Conservation (phyloP, 1,140 invertebrate genomes). For the Zaprionus ghesquierei region DNA sequence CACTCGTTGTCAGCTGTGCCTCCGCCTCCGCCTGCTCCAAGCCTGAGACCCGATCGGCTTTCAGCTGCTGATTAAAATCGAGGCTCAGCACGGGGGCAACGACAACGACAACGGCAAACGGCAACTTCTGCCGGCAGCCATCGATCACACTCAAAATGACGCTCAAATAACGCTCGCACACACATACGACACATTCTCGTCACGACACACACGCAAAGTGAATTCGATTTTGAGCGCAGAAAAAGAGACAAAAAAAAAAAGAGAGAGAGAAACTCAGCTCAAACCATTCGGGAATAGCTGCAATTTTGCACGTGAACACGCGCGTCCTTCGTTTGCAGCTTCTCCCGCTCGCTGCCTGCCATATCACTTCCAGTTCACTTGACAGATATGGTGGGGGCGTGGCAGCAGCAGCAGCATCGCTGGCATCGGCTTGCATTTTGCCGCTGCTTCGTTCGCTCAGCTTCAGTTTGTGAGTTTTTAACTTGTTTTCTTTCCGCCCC, state of each 20-base stretch:
- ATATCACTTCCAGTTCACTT: conserved; percentile 80
- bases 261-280: conserved; percentile 33
- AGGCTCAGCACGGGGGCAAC: conserved; percentile 8
- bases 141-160: conserved; percentile 72
- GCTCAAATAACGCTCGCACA: conserved; percentile 51
- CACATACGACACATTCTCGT: conserved; percentile 9
- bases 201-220: conserved; percentile 37
- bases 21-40: not conserved
- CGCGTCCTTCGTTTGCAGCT: conserved; percentile 44
- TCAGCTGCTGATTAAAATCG: conserved; percentile 64
- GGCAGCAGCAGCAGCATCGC: conserved; percentile 11
- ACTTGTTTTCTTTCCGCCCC: conserved; percentile 8
- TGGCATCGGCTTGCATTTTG: conserved; percentile 32
- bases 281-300: conserved; percentile 63
- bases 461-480: conserved; percentile 35
- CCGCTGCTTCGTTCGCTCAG: conserved; percentile 29
- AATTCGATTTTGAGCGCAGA: conserved; percentile 47
- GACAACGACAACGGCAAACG: not conserved
- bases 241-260: conserved; percentile 7
- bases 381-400: conserved; percentile 57
- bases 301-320: conserved; percentile 80
- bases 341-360: conserved; percentile 16
- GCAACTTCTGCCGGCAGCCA: conserved; percentile 40
- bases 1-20: conserved; percentile 31
- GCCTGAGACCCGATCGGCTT: conserved; percentile 20